phyloP scores from a whole-genome alignment of 2,797 vertebrate species.

The Enoplosus armatus region DNA sequence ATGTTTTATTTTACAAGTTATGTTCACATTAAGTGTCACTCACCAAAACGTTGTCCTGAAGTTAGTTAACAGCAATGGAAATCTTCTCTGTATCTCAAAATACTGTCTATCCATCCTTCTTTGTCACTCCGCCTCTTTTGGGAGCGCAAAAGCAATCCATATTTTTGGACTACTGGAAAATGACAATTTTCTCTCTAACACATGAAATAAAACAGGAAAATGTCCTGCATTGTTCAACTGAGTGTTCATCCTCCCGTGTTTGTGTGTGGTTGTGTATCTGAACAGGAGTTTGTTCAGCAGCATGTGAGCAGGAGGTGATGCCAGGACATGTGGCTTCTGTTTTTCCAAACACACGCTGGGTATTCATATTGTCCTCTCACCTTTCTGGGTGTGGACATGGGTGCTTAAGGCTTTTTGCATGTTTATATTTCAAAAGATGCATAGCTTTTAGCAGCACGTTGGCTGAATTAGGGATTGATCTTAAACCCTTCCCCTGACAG shows the following conservation, averaged over 20 bases:
- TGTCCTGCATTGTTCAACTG: neutral
- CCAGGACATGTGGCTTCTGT: conserved; percentile 45
- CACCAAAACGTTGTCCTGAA: neutral
- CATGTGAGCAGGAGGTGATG: conserved; percentile 59
- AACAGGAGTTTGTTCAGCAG: conserved; percentile 32
- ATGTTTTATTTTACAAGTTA: no score
- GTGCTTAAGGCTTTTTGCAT: neutral
- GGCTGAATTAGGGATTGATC: neutral
- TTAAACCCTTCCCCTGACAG: neutral
- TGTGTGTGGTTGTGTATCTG: conserved; percentile 21
- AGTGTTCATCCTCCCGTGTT: neutral
- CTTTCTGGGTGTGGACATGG: conserved; percentile 12
- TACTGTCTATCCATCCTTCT: neutral
- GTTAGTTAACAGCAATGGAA: neutral
- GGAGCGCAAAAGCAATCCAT: neutral
- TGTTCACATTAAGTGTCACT: neutral
- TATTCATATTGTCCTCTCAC: conserved; percentile 21
- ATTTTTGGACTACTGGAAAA: neutral
- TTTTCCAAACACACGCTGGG: conserved; percentile 38
- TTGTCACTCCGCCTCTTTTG: neutral
- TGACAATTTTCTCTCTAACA: fast-evolving
- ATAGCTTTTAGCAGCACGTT: neutral
- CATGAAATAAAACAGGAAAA: neutral
- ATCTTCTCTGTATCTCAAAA: neutral
- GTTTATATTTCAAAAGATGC: neutral